Evolutionary conservation across 2,888 invertebrate species (phyloP), one percentile per base, ranked within the genome.

Genomic region (Ophraella communa): DNA sequence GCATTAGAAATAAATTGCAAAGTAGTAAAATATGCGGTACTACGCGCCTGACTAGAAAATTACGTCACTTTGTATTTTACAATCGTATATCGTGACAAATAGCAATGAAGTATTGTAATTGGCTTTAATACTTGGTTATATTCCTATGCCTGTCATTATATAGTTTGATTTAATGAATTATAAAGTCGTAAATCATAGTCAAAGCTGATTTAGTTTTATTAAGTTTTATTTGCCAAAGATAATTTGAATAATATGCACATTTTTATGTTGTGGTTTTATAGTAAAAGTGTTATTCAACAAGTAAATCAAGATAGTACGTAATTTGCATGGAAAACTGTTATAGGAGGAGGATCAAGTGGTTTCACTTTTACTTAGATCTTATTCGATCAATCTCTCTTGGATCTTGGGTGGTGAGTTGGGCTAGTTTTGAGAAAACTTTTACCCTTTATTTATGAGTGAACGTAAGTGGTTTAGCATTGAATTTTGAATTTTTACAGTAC

Each of bases 11-110:
- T 1, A 30, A 8, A 30, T 30, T 30, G 1, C 11, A 30, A 30
- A 30, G 30, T 30, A 10, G 11, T 30, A 30, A 30, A 30, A 30
- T 30, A 8, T 30, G 30, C 11, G 11, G 10, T 10, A 30, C 17
- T 42, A 42, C 39, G 39, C 39, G 39, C 39, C 39, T 42, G 39
- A 42, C 10, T 42, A 8, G 45, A 47, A 66, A 73, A 70, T 73
- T 72, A 72, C 71, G 71, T 72, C 72, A 72, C 71, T 71, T 69
- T 71, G 67, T 71, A 70, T 71, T 71, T 72, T 71, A 73, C 71
- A 71, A 64, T 69, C 63, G 33, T 66, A 70, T 73, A 55, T 64
- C 73, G 73, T 73, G 73, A 71, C 71, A 64, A 64, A 64, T 61
- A 30, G 67, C 68, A 66, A 65, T 73, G 64, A 69, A 69, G 58